phyloP scores from a whole-genome alignment of 2,888 invertebrate genomes.

The Exocentrus adspersus region DNA sequence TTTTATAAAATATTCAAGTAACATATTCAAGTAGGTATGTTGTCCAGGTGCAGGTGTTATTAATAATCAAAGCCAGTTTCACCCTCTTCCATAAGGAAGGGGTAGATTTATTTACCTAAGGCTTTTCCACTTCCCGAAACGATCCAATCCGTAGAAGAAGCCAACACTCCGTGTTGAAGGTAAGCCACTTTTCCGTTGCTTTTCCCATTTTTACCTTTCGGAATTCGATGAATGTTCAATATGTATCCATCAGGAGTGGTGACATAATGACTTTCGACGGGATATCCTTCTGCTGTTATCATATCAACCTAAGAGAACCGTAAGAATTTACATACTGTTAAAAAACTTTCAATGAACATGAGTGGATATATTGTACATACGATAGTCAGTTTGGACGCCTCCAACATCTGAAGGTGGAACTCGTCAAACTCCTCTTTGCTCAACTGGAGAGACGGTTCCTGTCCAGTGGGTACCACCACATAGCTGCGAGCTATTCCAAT shows the following conservation, averaged over 20 bases:
- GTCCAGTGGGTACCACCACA: neutral
- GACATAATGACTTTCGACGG: constrained; percentile 60
- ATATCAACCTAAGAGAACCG: constrained; percentile 58
- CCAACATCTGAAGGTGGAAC: neutral
- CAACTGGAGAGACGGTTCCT: neutral
- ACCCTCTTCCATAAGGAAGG: too few species aligned
- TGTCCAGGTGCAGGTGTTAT: too few species aligned
- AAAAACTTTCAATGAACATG: too few species aligned
- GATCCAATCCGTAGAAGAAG: constrained; percentile 68
- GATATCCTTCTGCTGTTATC: constrained; percentile 62
- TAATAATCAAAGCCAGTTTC: too few species aligned
- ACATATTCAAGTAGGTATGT: too few species aligned
- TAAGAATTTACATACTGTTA: too few species aligned
- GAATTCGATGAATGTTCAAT: constrained; percentile 68
- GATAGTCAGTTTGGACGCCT: neutral
- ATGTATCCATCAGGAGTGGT: constrained; percentile 70
- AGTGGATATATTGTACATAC: constrained; percentile 8
- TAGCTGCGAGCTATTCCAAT: constrained; percentile 17
- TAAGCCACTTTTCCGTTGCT: constrained; percentile 58
- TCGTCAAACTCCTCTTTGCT: neutral
- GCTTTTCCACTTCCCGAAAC: constrained; percentile 65
- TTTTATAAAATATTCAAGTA: too few species aligned
- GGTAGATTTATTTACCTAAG: constrained; percentile 55
- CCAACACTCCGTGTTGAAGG: constrained; percentile 67
- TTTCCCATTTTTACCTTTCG: constrained; percentile 56